These are phyloP conservation scores for Rambutsinella grinnellia DNA, from an alignment of 2,888 invertebrate genomes.

Conservation along the genomic window DNA sequence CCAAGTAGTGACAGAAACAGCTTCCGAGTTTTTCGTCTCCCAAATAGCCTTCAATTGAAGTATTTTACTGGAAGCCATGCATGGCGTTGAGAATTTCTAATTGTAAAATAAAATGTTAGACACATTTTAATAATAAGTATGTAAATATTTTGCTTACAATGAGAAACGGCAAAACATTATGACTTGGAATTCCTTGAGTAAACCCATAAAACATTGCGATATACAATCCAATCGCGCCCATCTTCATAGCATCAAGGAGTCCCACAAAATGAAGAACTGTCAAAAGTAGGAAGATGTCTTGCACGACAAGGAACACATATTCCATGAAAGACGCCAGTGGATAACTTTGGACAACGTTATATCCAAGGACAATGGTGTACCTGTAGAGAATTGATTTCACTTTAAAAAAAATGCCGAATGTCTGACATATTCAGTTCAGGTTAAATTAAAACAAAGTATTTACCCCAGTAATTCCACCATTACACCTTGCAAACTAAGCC, in stretches of 20 bases:
- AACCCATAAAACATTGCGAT: slow-evolving; percentile 70
- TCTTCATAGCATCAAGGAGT: slow-evolving; percentile 71
- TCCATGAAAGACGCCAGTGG: slow-evolving; percentile 84
- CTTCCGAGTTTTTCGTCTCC: slow-evolving; percentile 79
- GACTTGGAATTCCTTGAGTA: slow-evolving; percentile 71
- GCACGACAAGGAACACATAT: slow-evolving; percentile 83
- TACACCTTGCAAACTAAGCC: slow-evolving; percentile 78
- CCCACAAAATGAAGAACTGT: slow-evolving; percentile 79
- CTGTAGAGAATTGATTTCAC: slow-evolving; percentile 74
- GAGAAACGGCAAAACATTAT: slow-evolving; percentile 73
- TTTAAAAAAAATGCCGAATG: background rate
- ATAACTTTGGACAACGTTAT: slow-evolving; percentile 83
- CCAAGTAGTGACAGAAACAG: slow-evolving; percentile 85
- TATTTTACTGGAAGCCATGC: slow-evolving; percentile 86
- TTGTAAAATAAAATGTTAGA: slow-evolving; percentile 68
- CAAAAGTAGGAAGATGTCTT: slow-evolving; percentile 81
- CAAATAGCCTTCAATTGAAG: slow-evolving; percentile 83
- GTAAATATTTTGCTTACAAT: slow-evolving; percentile 73
- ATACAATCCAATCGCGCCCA: slow-evolving; percentile 70
- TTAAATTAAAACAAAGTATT: too few relatives aligned
- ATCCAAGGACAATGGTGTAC: slow-evolving; percentile 84
- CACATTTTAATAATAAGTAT: slow-evolving; percentile 17
- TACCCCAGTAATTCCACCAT: slow-evolving; percentile 81
- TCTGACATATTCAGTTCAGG: background rate
- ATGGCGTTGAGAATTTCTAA: slow-evolving; percentile 83